phyloP scores from a whole-genome alignment of 1,140 invertebrate genomes.

The Bombus ignitus region DNA sequence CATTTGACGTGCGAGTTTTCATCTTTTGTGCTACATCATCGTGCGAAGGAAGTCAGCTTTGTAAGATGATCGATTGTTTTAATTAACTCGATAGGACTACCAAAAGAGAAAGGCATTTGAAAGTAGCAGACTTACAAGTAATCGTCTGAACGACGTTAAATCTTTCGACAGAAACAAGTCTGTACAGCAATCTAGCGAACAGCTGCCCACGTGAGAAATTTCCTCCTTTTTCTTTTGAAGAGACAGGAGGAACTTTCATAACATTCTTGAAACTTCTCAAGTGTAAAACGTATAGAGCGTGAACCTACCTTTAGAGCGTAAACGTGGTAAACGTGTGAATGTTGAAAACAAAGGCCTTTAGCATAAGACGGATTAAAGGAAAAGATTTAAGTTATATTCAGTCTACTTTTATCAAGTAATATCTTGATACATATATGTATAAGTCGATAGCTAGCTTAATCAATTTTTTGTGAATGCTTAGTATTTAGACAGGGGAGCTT shows the following conservation, averaged over 20 bases:
- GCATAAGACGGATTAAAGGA: not conserved
- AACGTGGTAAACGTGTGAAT: not conserved
- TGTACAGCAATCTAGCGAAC: slow-evolving; percentile 13
- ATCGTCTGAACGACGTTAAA: slow-evolving; percentile 44
- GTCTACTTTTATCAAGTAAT: not conserved
- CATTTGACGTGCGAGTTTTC: not conserved
- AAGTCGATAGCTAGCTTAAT: too few relatives aligned
- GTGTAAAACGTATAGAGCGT: not conserved
- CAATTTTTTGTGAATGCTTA: not conserved
- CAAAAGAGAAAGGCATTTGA: not conserved
- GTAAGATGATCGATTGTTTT: slow-evolving; percentile 20
- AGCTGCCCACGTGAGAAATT: slow-evolving; percentile 17
- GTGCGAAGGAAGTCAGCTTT: not conserved
- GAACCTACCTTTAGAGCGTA: slow-evolving; percentile 8
- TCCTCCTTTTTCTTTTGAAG: not conserved
- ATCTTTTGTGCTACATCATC: too few relatives aligned
- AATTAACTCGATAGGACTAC: slow-evolving; percentile 32
- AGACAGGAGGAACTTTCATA: slow-evolving; percentile 37
- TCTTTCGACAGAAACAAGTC: slow-evolving; percentile 17
- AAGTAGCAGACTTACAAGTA: slow-evolving; percentile 23
- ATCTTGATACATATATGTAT: not conserved
- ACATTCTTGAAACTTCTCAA: slow-evolving; percentile 34
- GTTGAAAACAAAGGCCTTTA: not conserved
- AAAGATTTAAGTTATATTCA: not conserved
- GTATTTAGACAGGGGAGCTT: not conserved